phyloP scores from a whole-genome alignment of 2,113 vertebrate species.

The Calypte anna region DNA sequence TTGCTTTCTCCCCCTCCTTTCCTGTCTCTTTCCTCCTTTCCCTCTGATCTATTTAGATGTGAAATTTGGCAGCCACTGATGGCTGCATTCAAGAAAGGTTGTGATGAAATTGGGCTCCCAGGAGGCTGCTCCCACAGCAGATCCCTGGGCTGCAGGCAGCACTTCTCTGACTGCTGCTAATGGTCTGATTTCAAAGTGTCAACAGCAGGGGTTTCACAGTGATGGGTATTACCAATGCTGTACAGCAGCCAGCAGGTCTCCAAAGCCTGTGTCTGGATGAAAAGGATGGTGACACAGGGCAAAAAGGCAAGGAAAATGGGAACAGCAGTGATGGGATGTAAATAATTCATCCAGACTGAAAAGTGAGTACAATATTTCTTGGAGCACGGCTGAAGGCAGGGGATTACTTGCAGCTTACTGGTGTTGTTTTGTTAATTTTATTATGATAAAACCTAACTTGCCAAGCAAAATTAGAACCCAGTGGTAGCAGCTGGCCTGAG shows the following conservation, averaged over 20 bases:
- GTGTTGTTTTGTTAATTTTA: not conserved
- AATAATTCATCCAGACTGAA: conserved; percentile 16
- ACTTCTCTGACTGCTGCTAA: not conserved
- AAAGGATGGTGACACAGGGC: not conserved
- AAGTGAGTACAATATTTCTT: not conserved
- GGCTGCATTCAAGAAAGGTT: not conserved
- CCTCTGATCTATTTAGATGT: not conserved
- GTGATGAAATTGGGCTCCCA: not conserved
- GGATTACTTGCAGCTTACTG: not conserved
- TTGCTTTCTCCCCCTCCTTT: not conserved
- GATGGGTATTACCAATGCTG: not conserved
- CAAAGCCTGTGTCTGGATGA: not conserved
- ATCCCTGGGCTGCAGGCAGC: not conserved
- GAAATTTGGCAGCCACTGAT: not conserved
- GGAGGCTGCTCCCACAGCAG: not conserved
- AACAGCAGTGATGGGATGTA: not conserved
- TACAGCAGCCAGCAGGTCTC: conserved; percentile 3
- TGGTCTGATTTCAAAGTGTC: not conserved
- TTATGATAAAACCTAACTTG: not conserved
- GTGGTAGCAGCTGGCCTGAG: not conserved
- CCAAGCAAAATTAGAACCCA: not conserved
- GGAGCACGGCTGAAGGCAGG: not conserved
- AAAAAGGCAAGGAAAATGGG: not conserved
- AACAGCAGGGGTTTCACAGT: not conserved
- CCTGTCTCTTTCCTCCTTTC: not conserved